Evolutionary conservation across 2,797 vertebrate genomes (phyloP).

Genomic region (Brachymystax lenok): DNA sequence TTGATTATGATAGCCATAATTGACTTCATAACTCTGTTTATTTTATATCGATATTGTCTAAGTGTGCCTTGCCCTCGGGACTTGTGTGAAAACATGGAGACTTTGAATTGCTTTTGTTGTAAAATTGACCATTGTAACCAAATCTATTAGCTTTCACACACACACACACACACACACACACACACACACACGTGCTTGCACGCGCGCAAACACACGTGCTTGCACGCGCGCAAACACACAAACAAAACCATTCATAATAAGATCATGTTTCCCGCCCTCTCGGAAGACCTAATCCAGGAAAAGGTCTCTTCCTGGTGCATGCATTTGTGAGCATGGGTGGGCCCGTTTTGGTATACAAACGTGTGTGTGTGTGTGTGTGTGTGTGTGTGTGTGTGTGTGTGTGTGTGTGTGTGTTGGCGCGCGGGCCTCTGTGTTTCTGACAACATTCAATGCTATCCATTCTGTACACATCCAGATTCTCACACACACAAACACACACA

Average conservation of each 20-base stretch:
- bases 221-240: conserved; percentile 16
- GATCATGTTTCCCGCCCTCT: background rate
- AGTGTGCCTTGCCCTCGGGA: background rate
- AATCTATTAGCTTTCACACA: conserved; percentile 37
- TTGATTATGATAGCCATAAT: background rate
- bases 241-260: conserved; percentile 44
- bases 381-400: background rate
- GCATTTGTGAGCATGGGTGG: background rate
- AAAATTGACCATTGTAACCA: conserved; percentile 42
- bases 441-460: too few relatives aligned
- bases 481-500: background rate
- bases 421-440: background rate
- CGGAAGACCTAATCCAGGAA: background rate
- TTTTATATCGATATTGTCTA: background rate
- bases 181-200: background rate
- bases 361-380: background rate
- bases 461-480: background rate
- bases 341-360: background rate
- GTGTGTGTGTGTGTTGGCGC: background rate
- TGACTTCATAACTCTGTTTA: background rate
- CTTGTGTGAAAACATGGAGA: background rate
- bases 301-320: background rate
- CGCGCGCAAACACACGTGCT: background rate
- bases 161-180: background rate
- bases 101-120: background rate